Evolutionary conservation across 1,140 invertebrate genomes (phyloP).

Genomic region (Notospermus geniculatus): DNA sequence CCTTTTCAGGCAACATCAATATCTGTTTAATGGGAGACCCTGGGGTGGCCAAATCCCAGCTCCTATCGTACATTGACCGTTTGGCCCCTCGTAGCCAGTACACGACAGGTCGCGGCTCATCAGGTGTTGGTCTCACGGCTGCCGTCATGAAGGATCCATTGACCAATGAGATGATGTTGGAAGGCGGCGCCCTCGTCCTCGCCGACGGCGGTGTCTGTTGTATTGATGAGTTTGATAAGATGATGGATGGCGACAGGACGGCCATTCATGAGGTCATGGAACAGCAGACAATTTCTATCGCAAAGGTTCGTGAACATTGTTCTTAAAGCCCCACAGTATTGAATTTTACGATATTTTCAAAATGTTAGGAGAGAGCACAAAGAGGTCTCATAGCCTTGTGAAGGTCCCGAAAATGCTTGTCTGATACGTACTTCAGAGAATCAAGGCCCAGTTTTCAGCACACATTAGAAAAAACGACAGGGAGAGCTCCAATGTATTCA

Average conservation of each 20-base stretch:
- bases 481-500: too few relatives aligned
- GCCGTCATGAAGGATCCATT: slow-evolving; percentile 97
- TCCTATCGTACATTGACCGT: slow-evolving; percentile 92
- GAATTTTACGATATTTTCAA: too few relatives aligned
- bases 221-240: slow-evolving; percentile 99
- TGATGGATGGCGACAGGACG: slow-evolving; percentile 93
- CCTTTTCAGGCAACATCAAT: slow-evolving; percentile 84
- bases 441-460: too few relatives aligned
- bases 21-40: slow-evolving; percentile 99
- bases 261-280: slow-evolving; percentile 99
- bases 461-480: too few relatives aligned
- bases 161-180: slow-evolving; percentile 95
- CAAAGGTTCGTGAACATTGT: slow-evolving; percentile 69
- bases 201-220: slow-evolving; percentile 97
- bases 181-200: slow-evolving; percentile 96
- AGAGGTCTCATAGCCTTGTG: too few relatives aligned
- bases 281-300: slow-evolving; percentile 99
- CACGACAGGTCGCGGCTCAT: slow-evolving; percentile 95
- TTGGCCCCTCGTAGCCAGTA: slow-evolving; percentile 91
- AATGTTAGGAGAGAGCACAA: too few relatives aligned
- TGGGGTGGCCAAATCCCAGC: slow-evolving; percentile 97
- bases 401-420: too few relatives aligned
- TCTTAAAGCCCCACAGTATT: too few relatives aligned
- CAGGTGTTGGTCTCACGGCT: slow-evolving; percentile 96
- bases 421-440: too few relatives aligned